These are phyloP conservation scores for Tachycineta bicolor DNA, from an alignment of 2,113 vertebrate species.

Conservation along the genomic window DNA sequence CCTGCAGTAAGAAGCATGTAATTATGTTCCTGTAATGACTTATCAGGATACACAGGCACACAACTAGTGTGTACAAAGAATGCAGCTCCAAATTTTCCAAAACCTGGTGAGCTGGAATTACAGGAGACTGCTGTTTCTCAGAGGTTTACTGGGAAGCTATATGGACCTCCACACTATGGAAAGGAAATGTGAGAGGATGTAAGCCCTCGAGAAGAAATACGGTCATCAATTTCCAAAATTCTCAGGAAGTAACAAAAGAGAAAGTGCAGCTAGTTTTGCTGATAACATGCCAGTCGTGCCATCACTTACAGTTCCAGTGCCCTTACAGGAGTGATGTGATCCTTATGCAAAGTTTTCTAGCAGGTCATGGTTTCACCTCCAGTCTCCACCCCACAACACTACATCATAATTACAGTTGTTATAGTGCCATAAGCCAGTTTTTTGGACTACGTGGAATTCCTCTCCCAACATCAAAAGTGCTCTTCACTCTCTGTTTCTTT, in stretches of 20 bases:
- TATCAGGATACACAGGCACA: not conserved
- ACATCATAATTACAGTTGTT: not conserved
- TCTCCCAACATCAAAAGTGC: not conserved
- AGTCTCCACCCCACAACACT: not conserved
- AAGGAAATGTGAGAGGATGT: not conserved
- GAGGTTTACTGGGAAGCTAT: not conserved
- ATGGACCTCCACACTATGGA: not conserved
- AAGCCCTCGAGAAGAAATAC: not conserved
- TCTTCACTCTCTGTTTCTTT: not conserved
- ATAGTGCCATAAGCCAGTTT: not conserved
- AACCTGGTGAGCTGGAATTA: not conserved
- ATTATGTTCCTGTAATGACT: not conserved
- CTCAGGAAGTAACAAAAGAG: not conserved
- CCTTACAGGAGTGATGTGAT: not conserved
- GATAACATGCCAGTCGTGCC: fast-evolving
- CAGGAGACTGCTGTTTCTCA: not conserved
- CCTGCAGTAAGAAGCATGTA: not conserved
- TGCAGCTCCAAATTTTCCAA: not conserved
- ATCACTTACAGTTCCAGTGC: not conserved
- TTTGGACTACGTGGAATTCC: not conserved
- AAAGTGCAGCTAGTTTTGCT: not conserved
- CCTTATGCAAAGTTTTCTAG: not conserved
- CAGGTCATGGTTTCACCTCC: not conserved
- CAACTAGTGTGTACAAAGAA: not conserved
- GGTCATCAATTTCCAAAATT: not conserved